These are phyloP conservation scores for Craseonycteris thonglongyai DNA, from an alignment of 2,113 vertebrate species.

Conservation along the genomic window DNA sequence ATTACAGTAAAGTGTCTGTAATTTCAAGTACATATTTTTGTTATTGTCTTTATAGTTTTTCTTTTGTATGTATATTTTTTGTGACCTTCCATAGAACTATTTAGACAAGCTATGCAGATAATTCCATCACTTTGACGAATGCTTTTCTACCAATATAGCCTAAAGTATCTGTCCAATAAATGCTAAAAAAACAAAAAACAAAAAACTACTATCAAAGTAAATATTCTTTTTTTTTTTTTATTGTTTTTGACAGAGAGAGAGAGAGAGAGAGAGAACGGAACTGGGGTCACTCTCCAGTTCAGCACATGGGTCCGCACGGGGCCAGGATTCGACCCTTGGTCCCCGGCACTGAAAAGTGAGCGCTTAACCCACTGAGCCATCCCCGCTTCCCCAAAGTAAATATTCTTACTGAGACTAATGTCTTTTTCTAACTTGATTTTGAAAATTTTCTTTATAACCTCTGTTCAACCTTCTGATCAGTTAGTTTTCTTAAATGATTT, in stretches of 20 bases:
- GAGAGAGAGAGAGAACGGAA: too few species aligned
- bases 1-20: background rate
- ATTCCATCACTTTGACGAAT: background rate
- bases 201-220: background rate
- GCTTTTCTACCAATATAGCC: background rate
- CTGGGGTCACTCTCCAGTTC: too few species aligned
- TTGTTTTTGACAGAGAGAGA: too few species aligned
- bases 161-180: background rate
- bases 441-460: background rate
- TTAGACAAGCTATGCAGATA: background rate
- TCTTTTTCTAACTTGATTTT: background rate
- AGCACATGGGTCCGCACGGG: too few species aligned
- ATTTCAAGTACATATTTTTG: background rate
- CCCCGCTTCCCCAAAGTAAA: too few species aligned
- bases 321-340: too few species aligned
- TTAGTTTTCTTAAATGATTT: too few species aligned
- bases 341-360: too few species aligned
- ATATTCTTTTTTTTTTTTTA: background rate
- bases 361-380: too few species aligned
- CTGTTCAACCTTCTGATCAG: background rate
- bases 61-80: background rate
- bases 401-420: background rate
- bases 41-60: background rate
- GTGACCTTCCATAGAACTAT: background rate
- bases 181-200: background rate